Evolutionary conservation across 2,888 invertebrate species (phyloP).

Genomic region (Corythucha ciliata): DNA sequence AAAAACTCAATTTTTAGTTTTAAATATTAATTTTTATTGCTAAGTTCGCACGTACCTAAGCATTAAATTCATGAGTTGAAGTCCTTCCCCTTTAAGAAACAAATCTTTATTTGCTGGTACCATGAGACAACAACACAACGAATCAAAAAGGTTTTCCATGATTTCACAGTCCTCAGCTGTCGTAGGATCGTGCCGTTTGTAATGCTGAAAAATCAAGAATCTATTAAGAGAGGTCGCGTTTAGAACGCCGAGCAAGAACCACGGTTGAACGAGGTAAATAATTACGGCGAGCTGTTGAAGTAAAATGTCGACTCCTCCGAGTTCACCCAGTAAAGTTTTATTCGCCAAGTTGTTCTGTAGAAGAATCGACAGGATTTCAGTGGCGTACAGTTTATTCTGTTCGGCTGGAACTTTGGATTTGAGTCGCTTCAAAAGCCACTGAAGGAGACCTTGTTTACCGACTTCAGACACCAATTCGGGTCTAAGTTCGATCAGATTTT

Average conservation of each 20-base stretch:
- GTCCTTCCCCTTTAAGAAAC: conserved; percentile 91
- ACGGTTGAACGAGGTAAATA: too few species aligned
- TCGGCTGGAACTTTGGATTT: conserved; percentile 87
- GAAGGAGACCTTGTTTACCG: conserved; percentile 79
- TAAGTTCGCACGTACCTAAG: conserved; percentile 49
- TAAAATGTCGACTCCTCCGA: conserved; percentile 92
- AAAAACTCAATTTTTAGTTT: not conserved
- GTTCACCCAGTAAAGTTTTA: conserved; percentile 69
- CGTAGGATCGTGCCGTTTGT: conserved; percentile 87
- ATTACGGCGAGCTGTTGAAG: conserved; percentile 84
- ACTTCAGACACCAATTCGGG: conserved; percentile 76
- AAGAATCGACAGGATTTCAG: conserved; percentile 91
- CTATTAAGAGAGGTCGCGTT: too few species aligned
- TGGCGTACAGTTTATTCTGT: conserved; percentile 88
- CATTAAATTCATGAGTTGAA: conserved; percentile 99
- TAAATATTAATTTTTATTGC: not conserved
- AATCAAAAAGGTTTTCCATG: conserved; percentile 98
- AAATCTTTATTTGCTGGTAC: conserved; percentile 76
- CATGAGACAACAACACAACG: conserved; percentile 88
- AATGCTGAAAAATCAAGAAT: conserved; percentile 52
- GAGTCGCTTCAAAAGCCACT: conserved; percentile 85
- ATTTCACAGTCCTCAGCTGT: conserved; percentile 91
- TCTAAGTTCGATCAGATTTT: conserved; percentile 87
- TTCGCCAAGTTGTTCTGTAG: conserved; percentile 83
- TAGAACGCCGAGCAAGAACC: too few species aligned